phyloP scores from a whole-genome alignment of 1,140 invertebrate species.

The Antheraea pernyi region DNA sequence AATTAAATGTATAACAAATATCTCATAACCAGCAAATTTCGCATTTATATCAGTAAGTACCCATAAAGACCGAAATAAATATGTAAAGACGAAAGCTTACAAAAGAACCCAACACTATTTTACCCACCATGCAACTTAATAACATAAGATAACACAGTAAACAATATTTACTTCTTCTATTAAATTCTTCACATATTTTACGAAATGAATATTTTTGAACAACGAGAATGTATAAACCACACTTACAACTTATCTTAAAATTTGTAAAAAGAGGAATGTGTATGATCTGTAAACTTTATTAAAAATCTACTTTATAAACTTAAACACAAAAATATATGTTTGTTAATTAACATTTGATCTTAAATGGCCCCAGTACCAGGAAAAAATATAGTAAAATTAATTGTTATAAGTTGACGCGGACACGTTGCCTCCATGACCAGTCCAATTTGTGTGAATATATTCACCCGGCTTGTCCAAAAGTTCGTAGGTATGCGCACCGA shows the following conservation, averaged over 20 bases:
- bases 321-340: background rate
- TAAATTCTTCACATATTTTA: too few relatives aligned
- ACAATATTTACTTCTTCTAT: too few relatives aligned
- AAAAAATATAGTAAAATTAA: slow-evolving; percentile 63
- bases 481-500: slow-evolving; percentile 99
- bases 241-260: background rate
- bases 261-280: background rate
- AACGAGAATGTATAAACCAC: background rate
- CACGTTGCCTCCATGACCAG: slow-evolving; percentile 97
- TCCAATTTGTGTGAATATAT: slow-evolving; percentile 99
- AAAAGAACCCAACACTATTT: too few relatives aligned
- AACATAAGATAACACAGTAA: too few relatives aligned
- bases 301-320: background rate
- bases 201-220: too few relatives aligned
- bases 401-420: slow-evolving; percentile 97
- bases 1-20: too few relatives aligned
- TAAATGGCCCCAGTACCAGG: background rate
- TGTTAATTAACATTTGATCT: background rate
- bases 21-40: too few relatives aligned
- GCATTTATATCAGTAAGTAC: too few relatives aligned
- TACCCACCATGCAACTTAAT: too few relatives aligned
- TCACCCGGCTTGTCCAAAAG: slow-evolving; percentile 91
- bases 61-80: too few relatives aligned
- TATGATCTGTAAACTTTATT: background rate
- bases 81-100: too few relatives aligned